Percentiles rank a stretch among this genome's conserved stretches.
phyloP scores from a whole-genome alignment of 2,888 invertebrate species.

The Cataglyphis livida region DNA sequence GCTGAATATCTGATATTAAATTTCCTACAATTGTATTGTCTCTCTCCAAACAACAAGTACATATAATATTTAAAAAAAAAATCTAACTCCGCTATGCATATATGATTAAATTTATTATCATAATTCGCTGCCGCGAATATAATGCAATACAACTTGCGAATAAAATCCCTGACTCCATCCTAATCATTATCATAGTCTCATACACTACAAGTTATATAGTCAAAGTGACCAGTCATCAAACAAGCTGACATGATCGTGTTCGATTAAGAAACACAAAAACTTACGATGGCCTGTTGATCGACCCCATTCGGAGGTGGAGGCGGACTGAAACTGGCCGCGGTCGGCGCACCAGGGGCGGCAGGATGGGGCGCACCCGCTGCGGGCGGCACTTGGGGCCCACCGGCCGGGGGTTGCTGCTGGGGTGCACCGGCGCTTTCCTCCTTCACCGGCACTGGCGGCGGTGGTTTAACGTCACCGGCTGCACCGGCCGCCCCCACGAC shows the following conservation, averaged over 20 bases:
- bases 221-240: conserved; percentile 12
- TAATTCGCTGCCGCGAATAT: background rate
- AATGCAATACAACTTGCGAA: background rate
- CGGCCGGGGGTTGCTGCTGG: conserved; percentile 79
- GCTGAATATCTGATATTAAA: background rate
- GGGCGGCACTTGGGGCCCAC: conserved; percentile 84
- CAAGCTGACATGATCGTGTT: conserved; percentile 25
- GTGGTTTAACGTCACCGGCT: conserved; percentile 86
- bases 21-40: background rate
- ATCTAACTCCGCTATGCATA: background rate
- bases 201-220: conserved; percentile 1
- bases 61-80: background rate
- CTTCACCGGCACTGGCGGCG: conserved; percentile 85
- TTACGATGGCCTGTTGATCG: conserved; percentile 84
- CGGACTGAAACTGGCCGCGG: conserved; percentile 86
- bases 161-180: background rate
- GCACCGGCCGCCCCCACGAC: conserved; percentile 86
- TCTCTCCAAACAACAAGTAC: background rate
- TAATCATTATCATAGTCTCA: background rate
- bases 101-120: background rate
- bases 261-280: conserved; percentile 55
- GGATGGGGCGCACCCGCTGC: conserved; percentile 81
- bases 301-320: conserved; percentile 87
- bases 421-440: conserved; percentile 83
- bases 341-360: conserved; percentile 81